Conservation (phyloP, 2,113 vertebrate species). For the Otus sunia region DNA sequence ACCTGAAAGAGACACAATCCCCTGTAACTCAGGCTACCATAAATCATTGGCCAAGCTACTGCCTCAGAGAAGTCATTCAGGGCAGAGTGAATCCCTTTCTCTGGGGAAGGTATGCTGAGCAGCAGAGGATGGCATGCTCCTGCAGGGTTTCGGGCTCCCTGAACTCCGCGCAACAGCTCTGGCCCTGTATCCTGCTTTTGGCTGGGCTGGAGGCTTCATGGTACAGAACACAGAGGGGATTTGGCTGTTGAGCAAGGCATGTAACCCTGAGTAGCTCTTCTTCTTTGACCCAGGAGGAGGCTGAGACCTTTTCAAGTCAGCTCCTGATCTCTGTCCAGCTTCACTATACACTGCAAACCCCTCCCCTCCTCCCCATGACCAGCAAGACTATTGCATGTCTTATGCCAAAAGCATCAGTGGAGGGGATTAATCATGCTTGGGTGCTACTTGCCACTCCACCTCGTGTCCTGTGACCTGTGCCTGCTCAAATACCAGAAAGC, state of each 20-base stretch:
- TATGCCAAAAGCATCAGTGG: not conserved
- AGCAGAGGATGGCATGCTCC: accelerated
- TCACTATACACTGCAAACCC: not conserved
- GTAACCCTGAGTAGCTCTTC: not conserved
- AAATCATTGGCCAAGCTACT: not conserved
- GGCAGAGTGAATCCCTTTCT: not conserved
- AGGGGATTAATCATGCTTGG: not conserved
- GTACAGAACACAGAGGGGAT: not conserved
- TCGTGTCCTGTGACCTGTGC: not conserved
- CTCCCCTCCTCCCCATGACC: not conserved
- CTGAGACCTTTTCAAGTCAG: not conserved
- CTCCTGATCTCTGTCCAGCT: not conserved
- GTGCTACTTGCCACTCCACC: not conserved
- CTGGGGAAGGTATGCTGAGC: not conserved
- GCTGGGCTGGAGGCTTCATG: not conserved
- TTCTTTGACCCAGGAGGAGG: not conserved
- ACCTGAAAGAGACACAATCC: not conserved
- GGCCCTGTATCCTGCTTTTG: not conserved
- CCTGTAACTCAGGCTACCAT: not conserved
- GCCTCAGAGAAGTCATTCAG: not conserved
- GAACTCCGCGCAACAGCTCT: not conserved
- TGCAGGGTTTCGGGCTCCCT: not conserved
- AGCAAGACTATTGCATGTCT: not conserved
- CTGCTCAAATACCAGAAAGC: not conserved
- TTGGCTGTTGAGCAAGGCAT: not conserved